Evolutionary conservation across 2,888 invertebrate species (phyloP), one percentile per base, ranked within the genome.

Genomic region (Tromatobia lineatoria): DNA sequence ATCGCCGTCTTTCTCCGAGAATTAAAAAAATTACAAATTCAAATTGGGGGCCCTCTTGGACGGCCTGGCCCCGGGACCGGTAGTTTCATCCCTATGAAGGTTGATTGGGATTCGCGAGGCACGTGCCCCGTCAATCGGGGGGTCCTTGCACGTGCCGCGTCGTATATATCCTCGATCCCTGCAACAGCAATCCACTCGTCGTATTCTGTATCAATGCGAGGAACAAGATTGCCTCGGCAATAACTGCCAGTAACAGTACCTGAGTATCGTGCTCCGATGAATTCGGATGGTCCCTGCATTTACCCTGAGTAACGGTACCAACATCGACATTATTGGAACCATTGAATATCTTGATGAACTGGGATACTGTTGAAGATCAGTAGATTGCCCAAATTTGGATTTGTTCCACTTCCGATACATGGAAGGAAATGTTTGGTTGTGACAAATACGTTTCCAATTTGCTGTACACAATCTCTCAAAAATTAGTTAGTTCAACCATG

Each of bases 21-120:
- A 75, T 75, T 78, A 78, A 84, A 78, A 79, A 82, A 87, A 88
- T 87, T 88, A 87, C 78, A 87, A 87, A 88, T 87, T 88, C 84
- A 88, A 88, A 88, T 87, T 80, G 78, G 81, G 67, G 59, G n/a
- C 74, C 57, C 61, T 59, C 50, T 38, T 38, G 47, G 59, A 54
- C 70, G 61, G 78, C 42, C 52, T 29, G 69, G 42, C 66, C 57
- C 54, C 54, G 75, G 38, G 29, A 54, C 45, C 76, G 54, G 54
- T 38, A 83, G 42, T 66, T 45, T 11, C 64, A 66, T 66, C 61
- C 67, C 64, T 80, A 64, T 69, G 67, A 50, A 74, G 20, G 59
- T 74, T 66, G 45, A 59, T 50, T 61, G 71, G 71, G 74, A 81
- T 81, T 84, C 47, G 29, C 74, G 42, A 75, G 77, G 70, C 81